Evolutionary conservation across 2,888 invertebrate genomes (phyloP), one percentile per base, ranked within the genome.

Genomic region (Aspidapion aeneum): DNA sequence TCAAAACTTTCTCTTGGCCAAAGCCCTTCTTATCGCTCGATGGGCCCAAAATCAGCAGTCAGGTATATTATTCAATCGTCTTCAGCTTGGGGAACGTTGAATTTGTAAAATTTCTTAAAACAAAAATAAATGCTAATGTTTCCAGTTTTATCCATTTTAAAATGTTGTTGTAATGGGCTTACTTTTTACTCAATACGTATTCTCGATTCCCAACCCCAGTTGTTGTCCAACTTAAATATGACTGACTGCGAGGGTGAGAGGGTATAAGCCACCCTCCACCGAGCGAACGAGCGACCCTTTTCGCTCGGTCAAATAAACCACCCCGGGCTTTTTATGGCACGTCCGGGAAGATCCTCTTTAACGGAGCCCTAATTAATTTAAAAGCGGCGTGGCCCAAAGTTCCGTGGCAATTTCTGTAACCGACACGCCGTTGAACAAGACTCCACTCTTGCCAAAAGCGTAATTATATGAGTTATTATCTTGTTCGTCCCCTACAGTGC

Each of bases 361-460:
- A 68, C 70, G 68, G 63, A 64, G 35, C 64, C 63, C 70, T 71
- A 72, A 73, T 73, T 72, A 72, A 71, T 72, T 73, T 70, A 70
- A 71, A 70, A 68, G 68, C 60, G 19, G 52, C n/a, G n/a, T n/a
- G n/a, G n/a, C n/a, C 35, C 35, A 35, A 35, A 12, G 3, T 35
- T 35, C 35, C 35, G 35, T 35, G 35, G 35, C 12, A 35, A 35
- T 35, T 35, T 35, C 35, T 35, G 35, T 35, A 35, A 7, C 35
- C 35, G 35, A 35, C 35, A 35, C 35, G 35, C 35, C 35, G 35
- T 7, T 35, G 5, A 35, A 35, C 35, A 35, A 35, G 5, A 35
- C 3, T 35, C 3, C 35, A 35, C 35, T 7, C 12, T 35, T 35
- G 35, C 35, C 12, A 12, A 35, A 35, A 35, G 35, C 5, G 35